Conservation (phyloP, 2,888 invertebrate genomes). For the Pimpla rufipes region DNA sequence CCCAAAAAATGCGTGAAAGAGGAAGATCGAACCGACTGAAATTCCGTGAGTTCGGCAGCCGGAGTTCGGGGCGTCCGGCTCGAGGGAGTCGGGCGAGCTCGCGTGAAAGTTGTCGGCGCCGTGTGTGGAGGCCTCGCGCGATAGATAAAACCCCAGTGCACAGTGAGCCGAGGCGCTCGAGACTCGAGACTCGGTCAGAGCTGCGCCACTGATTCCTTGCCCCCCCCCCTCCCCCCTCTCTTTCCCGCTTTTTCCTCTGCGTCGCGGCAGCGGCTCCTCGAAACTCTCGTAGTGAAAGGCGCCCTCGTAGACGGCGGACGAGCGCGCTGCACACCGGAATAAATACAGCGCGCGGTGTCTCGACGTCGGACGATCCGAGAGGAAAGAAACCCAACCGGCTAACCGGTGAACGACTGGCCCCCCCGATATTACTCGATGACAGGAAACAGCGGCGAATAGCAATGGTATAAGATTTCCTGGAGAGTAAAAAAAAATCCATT, state of each 20-base stretch:
- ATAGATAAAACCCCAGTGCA: constrained; percentile 7
- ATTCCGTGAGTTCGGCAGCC: constrained; percentile 30
- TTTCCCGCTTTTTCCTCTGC: background rate
- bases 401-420: background rate
- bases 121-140: constrained; percentile 15
- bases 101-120: constrained; percentile 39
- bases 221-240: background rate
- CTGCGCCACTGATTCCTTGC: constrained; percentile 53
- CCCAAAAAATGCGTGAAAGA: background rate
- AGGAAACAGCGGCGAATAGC: background rate
- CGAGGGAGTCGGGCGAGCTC: background rate
- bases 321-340: constrained; percentile 26
- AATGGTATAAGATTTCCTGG: background rate
- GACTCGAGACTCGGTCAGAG: constrained; percentile 33
- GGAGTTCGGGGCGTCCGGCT: background rate
- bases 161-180: background rate
- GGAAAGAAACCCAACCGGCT: constrained; percentile 42
- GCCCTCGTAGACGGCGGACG: background rate
- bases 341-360: constrained; percentile 23
- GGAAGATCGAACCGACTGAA: constrained; percentile 21
- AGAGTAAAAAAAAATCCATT: background rate
- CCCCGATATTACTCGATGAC: background rate
- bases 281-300: constrained; percentile 69
- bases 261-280: background rate
- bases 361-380: constrained; percentile 47